phyloP scores from a whole-genome alignment of 2,888 invertebrate genomes.

The Charanyca ferruginea region DNA sequence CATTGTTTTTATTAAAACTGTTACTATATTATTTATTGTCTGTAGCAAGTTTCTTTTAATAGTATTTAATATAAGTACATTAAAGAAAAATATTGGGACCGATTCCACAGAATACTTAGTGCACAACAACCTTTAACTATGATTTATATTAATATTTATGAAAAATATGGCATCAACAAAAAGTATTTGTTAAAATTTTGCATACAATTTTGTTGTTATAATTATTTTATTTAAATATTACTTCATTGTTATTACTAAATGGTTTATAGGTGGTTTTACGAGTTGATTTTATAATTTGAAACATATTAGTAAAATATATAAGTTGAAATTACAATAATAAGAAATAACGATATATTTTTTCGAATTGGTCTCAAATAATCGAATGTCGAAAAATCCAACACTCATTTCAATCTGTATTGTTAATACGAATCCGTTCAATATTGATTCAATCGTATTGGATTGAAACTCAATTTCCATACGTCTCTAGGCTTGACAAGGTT shows the following conservation, averaged over 20 bases:
- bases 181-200: conserved; percentile 8
- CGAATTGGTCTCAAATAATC: background rate
- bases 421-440: conserved; percentile 17
- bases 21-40: too few relatives aligned
- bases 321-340: too few relatives aligned
- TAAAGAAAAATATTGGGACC: background rate
- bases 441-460: conserved; percentile 29
- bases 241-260: conserved; percentile 5
- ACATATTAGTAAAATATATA: too few relatives aligned
- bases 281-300: conserved; percentile 2
- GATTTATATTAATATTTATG: conserved; percentile 5
- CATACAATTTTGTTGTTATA: conserved; percentile 23
- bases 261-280: conserved; percentile 13
- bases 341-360: background rate
- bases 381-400: conserved; percentile 2
- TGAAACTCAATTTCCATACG: conserved; percentile 19
- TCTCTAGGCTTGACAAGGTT: conserved; percentile 6
- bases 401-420: conserved; percentile 2
- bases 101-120: conserved; percentile 23
- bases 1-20: too few relatives aligned
- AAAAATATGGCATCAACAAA: conserved; percentile 64
- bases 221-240: conserved; percentile 9
- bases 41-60: too few relatives aligned
- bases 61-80: too few relatives aligned
- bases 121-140: conserved; percentile 17